Conservation (phyloP, 2,797 vertebrate species). For the Pyrocephalus nanus region DNA sequence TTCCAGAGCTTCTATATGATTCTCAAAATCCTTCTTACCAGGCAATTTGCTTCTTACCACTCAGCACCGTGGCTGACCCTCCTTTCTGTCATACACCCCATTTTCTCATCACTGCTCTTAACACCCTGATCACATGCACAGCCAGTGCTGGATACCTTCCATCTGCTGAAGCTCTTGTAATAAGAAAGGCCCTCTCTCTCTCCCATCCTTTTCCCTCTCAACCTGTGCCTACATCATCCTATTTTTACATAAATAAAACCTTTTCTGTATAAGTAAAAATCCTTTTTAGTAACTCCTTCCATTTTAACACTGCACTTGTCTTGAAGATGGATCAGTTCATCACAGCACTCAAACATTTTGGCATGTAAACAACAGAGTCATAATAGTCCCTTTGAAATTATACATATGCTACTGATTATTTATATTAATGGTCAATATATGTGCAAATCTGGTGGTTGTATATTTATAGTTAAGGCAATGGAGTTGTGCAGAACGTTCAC, state of each 20-base stretch:
- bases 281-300: neutral
- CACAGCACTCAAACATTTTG: neutral
- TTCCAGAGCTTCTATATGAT: neutral
- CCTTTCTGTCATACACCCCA: neutral
- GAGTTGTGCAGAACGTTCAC: neutral
- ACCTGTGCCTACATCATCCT: neutral
- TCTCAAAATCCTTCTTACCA: neutral
- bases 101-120: neutral
- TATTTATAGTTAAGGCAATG: neutral
- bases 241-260: neutral
- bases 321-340: neutral
- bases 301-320: neutral
- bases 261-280: neutral
- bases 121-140: accelerated
- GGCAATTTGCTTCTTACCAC: neutral
- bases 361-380: neutral
- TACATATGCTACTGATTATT: neutral
- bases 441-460: neutral
- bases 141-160: neutral
- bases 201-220: neutral
- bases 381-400: neutral
- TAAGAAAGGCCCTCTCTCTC: neutral
- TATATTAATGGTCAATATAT: neutral
- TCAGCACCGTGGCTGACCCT: neutral
- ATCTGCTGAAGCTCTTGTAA: neutral